Evolutionary conservation across 2,888 invertebrate species (phyloP).

Genomic region (Cantharis flavilabris): DNA sequence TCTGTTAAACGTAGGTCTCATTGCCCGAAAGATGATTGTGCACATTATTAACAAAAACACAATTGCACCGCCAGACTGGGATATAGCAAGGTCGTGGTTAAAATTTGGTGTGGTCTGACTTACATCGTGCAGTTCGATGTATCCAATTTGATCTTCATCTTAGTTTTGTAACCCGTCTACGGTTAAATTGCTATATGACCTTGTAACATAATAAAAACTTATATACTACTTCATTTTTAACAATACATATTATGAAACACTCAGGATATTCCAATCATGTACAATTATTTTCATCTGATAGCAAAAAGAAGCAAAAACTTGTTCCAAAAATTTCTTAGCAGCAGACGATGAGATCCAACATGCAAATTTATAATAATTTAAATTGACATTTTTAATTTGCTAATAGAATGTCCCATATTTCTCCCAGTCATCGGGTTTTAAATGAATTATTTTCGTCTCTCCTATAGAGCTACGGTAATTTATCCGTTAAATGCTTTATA

Average conservation of each 20-base stretch:
- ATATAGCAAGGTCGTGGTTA: slow-evolving; percentile 50
- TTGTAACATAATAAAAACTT: neutral
- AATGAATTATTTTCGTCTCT: neutral
- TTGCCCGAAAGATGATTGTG: slow-evolving; percentile 54
- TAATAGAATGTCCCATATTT: neutral
- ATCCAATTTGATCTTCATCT: neutral
- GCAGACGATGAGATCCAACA: neutral
- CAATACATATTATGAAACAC: neutral
- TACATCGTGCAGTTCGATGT: slow-evolving; percentile 2
- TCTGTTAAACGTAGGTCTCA: slow-evolving; percentile 47
- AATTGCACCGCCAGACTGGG: slow-evolving; percentile 52
- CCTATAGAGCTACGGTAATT: neutral
- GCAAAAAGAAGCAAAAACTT: neutral
- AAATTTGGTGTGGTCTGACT: slow-evolving; percentile 48
- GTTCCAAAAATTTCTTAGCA: neutral
- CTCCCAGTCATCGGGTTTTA: neutral
- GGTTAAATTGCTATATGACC: neutral
- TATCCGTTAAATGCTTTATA: neutral
- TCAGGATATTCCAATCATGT: neutral
- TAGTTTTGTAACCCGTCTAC: neutral
- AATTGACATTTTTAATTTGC: neutral
- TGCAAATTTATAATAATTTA: neutral
- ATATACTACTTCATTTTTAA: neutral
- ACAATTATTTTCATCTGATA: neutral
- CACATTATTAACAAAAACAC: slow-evolving; percentile 53